These are phyloP conservation scores for Epinephelus coioides DNA, from an alignment of 2,797 vertebrate species.

Conservation along the genomic window DNA sequence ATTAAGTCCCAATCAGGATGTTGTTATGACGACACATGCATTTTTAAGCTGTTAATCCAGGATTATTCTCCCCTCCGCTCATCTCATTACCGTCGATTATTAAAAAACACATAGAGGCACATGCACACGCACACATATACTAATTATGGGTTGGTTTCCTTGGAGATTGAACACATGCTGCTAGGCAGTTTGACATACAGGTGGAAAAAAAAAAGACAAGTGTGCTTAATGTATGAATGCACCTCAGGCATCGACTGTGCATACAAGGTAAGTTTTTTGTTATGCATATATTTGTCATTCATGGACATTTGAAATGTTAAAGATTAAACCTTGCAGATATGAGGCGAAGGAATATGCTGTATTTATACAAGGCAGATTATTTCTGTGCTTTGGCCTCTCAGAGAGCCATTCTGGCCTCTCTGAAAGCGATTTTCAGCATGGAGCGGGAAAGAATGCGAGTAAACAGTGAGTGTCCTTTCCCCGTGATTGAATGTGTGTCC, in stretches of 20 bases:
- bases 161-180: slow-evolving; percentile 64
- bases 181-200: slow-evolving; percentile 39
- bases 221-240: slow-evolving; percentile 18
- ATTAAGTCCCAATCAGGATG: slow-evolving; percentile 79
- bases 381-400: slow-evolving; percentile 27
- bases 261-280: background rate
- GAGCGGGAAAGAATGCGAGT: slow-evolving; percentile 27
- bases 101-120: slow-evolving; percentile 61
- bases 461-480: slow-evolving; percentile 66
- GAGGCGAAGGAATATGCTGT: background rate
- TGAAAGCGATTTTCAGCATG: slow-evolving; percentile 40
- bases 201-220: slow-evolving; percentile 33
- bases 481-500: slow-evolving; percentile 71
- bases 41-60: slow-evolving; percentile 83
- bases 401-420: slow-evolving; percentile 39
- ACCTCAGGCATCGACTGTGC: slow-evolving; percentile 7
- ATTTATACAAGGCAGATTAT: slow-evolving; percentile 27
- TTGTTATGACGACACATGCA: slow-evolving; percentile 79
- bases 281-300: slow-evolving; percentile 8
- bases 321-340: background rate
- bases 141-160: slow-evolving; percentile 76
- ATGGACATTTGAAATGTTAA: background rate
- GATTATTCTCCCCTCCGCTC: slow-evolving; percentile 80
- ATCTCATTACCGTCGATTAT: slow-evolving; percentile 81
- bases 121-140: slow-evolving; percentile 37